Evolutionary conservation across 1,140 invertebrate genomes (phyloP).

Genomic region (Berghia stephanieae): DNA sequence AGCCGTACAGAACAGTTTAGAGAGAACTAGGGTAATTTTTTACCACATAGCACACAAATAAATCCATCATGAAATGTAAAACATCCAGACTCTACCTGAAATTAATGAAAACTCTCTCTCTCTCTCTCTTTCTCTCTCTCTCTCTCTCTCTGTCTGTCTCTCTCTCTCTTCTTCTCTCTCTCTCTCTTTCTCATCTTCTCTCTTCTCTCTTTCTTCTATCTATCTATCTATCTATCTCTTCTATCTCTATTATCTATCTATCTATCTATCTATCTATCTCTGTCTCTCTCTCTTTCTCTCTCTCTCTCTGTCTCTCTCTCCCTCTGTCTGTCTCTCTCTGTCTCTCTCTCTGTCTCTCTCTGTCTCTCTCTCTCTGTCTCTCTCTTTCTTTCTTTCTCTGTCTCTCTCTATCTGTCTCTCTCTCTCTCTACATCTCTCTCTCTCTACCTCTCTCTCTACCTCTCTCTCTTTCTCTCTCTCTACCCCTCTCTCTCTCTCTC

Average conservation of each 20-base stretch:
- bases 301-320: conserved; percentile 13
- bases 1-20: neutral
- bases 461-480: neutral
- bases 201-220: neutral
- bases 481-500: neutral
- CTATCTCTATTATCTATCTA: neutral
- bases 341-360: conserved; percentile 8
- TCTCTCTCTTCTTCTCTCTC: neutral
- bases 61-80: too few species aligned
- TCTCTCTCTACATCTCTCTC: neutral
- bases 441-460: neutral
- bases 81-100: too few species aligned
- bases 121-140: neutral
- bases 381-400: conserved; percentile 21
- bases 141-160: neutral
- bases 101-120: conserved; percentile 14
- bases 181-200: conserved; percentile 2
- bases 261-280: neutral
- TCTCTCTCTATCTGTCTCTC: neutral
- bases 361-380: conserved; percentile 15
- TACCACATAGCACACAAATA: neutral
- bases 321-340: neutral
- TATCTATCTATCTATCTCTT: neutral
- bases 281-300: neutral
- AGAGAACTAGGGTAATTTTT: neutral